Conservation (phyloP, 1,140 invertebrate genomes). For the Neodiprion lecontei region DNA sequence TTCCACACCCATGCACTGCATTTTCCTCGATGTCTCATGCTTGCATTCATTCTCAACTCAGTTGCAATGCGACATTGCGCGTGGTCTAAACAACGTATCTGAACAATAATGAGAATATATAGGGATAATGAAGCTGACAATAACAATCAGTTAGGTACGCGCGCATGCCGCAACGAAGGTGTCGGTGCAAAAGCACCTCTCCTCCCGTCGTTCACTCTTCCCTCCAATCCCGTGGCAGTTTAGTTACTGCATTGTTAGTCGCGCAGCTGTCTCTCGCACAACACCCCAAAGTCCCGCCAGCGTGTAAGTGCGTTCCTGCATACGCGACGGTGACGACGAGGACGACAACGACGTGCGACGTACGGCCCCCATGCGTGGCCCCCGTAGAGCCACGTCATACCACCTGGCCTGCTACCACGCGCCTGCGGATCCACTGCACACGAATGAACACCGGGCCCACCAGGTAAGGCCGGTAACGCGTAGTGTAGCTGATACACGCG, state of each 20-base stretch:
- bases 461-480: slow-evolving; percentile 23
- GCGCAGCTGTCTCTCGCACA: slow-evolving; percentile 47
- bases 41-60: too few relatives aligned
- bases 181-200: too few relatives aligned
- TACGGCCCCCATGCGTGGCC: slow-evolving; percentile 52
- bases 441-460: slow-evolving; percentile 14
- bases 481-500: slow-evolving; percentile 25
- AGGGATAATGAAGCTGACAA: too few relatives aligned
- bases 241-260: slow-evolving; percentile 52
- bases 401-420: slow-evolving; percentile 35
- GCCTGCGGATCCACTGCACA: slow-evolving; percentile 7
- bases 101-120: too few relatives aligned
- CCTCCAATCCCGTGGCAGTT: not conserved
- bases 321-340: too few relatives aligned
- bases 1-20: too few relatives aligned
- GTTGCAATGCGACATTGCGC: too few relatives aligned
- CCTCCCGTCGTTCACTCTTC: not conserved
- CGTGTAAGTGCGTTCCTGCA: not conserved
- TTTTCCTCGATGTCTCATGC: too few relatives aligned
- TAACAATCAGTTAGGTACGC: too few relatives aligned
- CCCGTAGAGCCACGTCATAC: slow-evolving; percentile 49
- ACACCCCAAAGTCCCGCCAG: slow-evolving; percentile 1
- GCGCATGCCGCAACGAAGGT: too few relatives aligned
- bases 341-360: slow-evolving; percentile 20
- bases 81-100: too few relatives aligned